Conservation (phyloP, 2,888 invertebrate genomes). For the Abscondita cerata region DNA sequence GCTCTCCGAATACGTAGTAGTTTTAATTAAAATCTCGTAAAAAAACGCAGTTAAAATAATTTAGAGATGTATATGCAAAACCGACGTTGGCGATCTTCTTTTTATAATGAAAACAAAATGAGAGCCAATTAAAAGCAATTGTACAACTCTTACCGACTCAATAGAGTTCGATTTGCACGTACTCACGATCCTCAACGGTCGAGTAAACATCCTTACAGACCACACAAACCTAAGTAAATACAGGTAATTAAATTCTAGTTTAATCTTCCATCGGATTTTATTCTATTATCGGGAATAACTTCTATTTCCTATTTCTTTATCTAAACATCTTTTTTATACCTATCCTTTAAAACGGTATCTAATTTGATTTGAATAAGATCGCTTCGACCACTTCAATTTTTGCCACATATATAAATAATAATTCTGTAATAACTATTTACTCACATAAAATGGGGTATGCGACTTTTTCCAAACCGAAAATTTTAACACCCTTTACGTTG, state of each 20-base stretch:
- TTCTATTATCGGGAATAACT: constrained; percentile 35
- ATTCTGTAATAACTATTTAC: too few relatives aligned
- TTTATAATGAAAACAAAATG: constrained; percentile 33
- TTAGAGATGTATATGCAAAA: constrained; percentile 8
- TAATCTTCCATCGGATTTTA: constrained; percentile 43
- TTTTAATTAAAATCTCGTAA: constrained; percentile 25
- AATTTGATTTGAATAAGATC: too few relatives aligned
- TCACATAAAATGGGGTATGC: too few relatives aligned
- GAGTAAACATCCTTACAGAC: constrained; percentile 45
- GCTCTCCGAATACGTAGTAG: constrained; percentile 31
- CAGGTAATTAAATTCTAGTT: constrained; percentile 47
- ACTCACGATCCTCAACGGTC: constrained; percentile 47
- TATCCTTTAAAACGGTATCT: too few relatives aligned
- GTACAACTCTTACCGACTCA: constrained; percentile 37
- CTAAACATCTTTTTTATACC: background rate
- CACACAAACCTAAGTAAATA: constrained; percentile 48
- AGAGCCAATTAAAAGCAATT: constrained; percentile 44
- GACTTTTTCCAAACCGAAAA: too few relatives aligned
- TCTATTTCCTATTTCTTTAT: constrained; percentile 10
- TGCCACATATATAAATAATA: too few relatives aligned
- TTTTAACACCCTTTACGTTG: too few relatives aligned
- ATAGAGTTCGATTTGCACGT: constrained; percentile 45
- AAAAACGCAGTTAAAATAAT: constrained; percentile 9
- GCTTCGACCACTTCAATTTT: too few relatives aligned
- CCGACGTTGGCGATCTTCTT: constrained; percentile 18